Base-by-base conservation (phyloP, 2,888 invertebrate genomes). In the Campoplex capitator region DNA sequence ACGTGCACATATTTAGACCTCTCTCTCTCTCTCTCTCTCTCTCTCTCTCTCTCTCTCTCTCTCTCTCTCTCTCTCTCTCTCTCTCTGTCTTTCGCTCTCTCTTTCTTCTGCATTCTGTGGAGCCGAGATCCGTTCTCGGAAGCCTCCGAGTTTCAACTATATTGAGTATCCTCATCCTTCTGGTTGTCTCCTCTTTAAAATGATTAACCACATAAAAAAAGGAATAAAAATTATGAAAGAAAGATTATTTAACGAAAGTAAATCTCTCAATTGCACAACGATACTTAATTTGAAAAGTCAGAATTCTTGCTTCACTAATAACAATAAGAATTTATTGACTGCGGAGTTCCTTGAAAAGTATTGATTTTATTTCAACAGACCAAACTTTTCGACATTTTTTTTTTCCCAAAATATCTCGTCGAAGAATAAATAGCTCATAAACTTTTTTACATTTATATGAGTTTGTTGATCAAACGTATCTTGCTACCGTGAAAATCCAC, bases 61-160 rank as follows among this genome's bases (percentile, higher is more conserved):
- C 23, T 23, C 23, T 23, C 23, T 23, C 23, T 23, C 23, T 23
- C 23, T 23, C 23, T 23, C 0, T 23, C 23, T 23, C 23, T 23
- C 23, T 23, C 23, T 23, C 23, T 23, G 23, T 23, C 23, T 23
- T 0, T 23, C 23, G 23, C 80, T 35, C 32, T 76, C 65, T 65
- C 70, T 51, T 77, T 77, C 84, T 80, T 84, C 75, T 70, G 81
- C 86, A 86, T 88, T 89, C 88, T 85, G 83, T 74, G 80, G 85
- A 83, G 80, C 54, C 54, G 28, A 82, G 86, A 86, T 87, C 85
- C 84, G 79, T 89, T 89, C 88, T 89, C 84, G 81, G 86, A 86
- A 87, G 82, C 76, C 85, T 82, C 79, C 70, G 80, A 88, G 81
- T 70, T 71, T 48, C 42, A 54, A 74, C 80, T 84, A 83, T 81